Evolutionary conservation across 35 echinoderm and acorn worm genomes (phyloP).

Genomic region (Heliocidaris tuberculata): DNA sequence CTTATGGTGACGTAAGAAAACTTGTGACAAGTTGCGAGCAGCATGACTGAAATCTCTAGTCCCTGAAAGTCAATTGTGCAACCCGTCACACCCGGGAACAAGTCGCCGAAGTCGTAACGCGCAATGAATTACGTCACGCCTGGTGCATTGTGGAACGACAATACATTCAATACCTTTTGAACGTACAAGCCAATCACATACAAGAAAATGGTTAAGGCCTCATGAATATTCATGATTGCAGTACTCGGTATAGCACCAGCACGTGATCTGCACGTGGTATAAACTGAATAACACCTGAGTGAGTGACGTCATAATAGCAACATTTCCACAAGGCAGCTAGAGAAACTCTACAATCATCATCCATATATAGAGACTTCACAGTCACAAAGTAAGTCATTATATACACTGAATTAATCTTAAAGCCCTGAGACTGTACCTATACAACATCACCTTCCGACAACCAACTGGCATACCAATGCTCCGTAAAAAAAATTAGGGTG

Average conservation of each 20-base stretch:
- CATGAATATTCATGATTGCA: conserved; percentile 15
- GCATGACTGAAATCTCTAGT: neutral
- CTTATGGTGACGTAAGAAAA: neutral
- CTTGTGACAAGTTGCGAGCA: neutral
- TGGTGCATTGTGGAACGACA: neutral
- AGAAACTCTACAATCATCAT: neutral
- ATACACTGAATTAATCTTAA: conserved; percentile 5
- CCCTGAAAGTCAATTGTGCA: neutral
- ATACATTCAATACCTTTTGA: neutral
- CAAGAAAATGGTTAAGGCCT: neutral
- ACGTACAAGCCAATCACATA: neutral
- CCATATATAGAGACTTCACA: neutral
- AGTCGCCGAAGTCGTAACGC: neutral
- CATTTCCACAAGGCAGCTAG: neutral
- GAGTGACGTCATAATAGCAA: conserved; percentile 33
- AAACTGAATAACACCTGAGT: conserved; percentile 30
- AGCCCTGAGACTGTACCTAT: conserved; percentile 7
- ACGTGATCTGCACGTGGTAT: conserved; percentile 5
- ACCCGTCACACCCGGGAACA: neutral
- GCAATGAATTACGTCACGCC: neutral
- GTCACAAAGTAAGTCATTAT: conserved; percentile 10
- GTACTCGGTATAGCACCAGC: conserved; percentile 46
- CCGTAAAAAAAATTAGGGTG: neutral
- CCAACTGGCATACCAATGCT: neutral
- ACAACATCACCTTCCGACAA: neutral